phyloP scores from a whole-genome alignment of 1,140 invertebrate genomes.

The Eriocheir sinensis region DNA sequence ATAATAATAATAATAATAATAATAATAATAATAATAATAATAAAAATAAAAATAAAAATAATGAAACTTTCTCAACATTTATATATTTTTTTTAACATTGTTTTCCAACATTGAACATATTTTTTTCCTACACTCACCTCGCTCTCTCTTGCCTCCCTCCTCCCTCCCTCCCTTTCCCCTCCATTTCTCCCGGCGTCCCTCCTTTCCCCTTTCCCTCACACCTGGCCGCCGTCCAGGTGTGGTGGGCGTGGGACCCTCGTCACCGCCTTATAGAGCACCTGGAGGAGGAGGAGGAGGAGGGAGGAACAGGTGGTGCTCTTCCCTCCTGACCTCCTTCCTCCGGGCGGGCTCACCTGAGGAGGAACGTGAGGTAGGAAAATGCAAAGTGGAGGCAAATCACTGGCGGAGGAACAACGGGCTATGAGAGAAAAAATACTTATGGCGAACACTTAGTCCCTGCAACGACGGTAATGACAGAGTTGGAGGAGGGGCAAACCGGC shows the following conservation, averaged over 20 bases:
- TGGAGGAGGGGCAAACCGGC: neutral
- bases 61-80: too few relatives aligned
- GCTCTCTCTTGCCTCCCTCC: neutral
- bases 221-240: neutral
- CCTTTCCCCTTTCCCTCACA: constrained; percentile 13
- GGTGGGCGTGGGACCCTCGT: constrained; percentile 17
- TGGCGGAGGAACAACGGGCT: neutral
- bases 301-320: constrained; percentile 6
- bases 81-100: too few relatives aligned
- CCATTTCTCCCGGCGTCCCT: neutral
- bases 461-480: neutral
- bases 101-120: too few relatives aligned
- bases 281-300: neutral
- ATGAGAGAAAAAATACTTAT: neutral
- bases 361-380: neutral
- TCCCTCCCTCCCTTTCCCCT: neutral
- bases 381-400: neutral
- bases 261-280: neutral
- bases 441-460: neutral
- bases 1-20: too few relatives aligned
- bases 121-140: neutral
- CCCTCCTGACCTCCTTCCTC: constrained; percentile 10
- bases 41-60: too few relatives aligned
- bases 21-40: too few relatives aligned
- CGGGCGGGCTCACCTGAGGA: neutral